phyloP scores from a whole-genome alignment of 2,888 invertebrate genomes.

The Apamea sordens region DNA sequence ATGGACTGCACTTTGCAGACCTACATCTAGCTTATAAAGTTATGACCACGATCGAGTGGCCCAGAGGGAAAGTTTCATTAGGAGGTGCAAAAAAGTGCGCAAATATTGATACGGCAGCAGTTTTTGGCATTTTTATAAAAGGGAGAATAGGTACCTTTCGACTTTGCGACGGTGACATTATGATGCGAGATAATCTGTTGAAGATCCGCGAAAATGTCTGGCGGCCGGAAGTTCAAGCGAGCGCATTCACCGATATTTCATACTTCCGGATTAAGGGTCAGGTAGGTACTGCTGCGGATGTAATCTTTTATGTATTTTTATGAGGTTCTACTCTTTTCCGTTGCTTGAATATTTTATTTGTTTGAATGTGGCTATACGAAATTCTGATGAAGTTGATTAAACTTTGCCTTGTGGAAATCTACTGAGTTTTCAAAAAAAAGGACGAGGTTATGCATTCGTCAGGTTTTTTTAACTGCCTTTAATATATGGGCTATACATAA shows the following conservation, averaged over 20 bases:
- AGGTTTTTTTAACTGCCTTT: background rate
- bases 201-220: slow-evolving; percentile 27
- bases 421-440: background rate
- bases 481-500: background rate
- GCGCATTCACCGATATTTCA: slow-evolving; percentile 40
- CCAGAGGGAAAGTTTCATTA: slow-evolving; percentile 19
- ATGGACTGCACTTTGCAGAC: slow-evolving; percentile 21
- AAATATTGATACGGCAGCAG: slow-evolving; percentile 17
- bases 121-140: slow-evolving; percentile 11
- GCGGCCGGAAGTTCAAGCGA: slow-evolving; percentile 31
- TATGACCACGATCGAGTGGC: background rate
- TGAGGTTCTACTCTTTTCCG: background rate
- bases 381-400: background rate
- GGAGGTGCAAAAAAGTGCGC: background rate
- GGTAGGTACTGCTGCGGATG: slow-evolving; percentile 23
- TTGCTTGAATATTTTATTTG: background rate
- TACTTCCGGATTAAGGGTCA: slow-evolving; percentile 42
- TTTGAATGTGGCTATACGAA: background rate
- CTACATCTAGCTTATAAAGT: background rate
- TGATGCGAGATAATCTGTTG: slow-evolving; percentile 29
- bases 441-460: background rate
- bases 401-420: background rate
- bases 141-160: background rate
- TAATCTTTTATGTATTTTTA: slow-evolving; percentile 48
- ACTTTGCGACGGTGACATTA: slow-evolving; percentile 9